These are phyloP conservation scores for Grallaria varia DNA, from an alignment of 2,113 vertebrate genomes.

Conservation along the genomic window DNA sequence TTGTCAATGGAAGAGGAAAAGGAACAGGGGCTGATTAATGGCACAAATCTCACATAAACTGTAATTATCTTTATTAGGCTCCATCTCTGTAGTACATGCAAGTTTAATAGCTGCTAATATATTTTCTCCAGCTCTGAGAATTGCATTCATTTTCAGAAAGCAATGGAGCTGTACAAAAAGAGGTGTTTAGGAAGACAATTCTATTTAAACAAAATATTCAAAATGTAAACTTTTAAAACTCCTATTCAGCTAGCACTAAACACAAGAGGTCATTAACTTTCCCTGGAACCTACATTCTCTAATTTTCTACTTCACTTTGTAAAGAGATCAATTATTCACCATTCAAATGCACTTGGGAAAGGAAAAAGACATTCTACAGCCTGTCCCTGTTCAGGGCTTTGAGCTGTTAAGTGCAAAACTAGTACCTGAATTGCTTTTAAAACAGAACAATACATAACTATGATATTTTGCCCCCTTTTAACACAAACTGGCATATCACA, in stretches of 20 bases:
- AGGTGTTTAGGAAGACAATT: background rate
- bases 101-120: background rate
- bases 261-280: background rate
- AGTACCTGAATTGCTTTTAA: background rate
- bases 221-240: background rate
- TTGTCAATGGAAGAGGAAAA: background rate
- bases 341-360: background rate
- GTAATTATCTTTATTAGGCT: background rate
- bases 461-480: background rate
- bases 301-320: background rate
- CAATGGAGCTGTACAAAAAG: background rate
- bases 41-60: background rate
- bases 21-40: background rate
- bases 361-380: background rate
- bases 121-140: background rate
- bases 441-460: background rate
- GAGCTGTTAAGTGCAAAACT: background rate
- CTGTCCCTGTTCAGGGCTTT: background rate
- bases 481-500: background rate
- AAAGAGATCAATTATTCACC: background rate
- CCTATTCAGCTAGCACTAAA: background rate
- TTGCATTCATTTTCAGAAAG: background rate
- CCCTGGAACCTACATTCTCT: background rate
- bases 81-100: background rate
- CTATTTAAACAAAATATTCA: background rate